A percentile compares a stretch with the other conserved stretches of the same genome.
These are phyloP conservation scores for Caenorhabditis plicata DNA, from an alignment of 2,888 invertebrate genomes.

Conservation along the genomic window DNA sequence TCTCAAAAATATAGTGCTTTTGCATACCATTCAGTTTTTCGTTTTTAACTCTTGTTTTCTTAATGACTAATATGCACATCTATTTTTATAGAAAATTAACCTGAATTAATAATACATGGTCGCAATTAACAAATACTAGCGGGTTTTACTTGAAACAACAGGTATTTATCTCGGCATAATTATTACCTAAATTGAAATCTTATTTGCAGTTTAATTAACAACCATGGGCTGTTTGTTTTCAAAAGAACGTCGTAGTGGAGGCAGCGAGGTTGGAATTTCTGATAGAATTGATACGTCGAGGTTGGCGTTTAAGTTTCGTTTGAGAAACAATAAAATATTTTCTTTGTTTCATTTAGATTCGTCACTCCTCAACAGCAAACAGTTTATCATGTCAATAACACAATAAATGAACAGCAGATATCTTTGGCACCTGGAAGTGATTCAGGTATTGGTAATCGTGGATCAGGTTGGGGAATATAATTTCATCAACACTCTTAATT, in stretches of 20 bases:
- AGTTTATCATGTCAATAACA: slow-evolving; percentile 18
- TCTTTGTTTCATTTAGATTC: slow-evolving; percentile 13
- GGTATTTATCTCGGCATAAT: no score
- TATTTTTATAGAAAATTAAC: no score
- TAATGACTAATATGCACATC: no score
- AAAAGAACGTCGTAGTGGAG: slow-evolving; percentile 29
- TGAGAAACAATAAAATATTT: not conserved
- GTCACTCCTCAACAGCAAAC: slow-evolving; percentile 19
- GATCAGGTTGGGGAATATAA: not conserved
- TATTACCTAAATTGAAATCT: no score
- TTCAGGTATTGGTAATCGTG: not conserved
- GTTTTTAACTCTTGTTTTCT: no score
- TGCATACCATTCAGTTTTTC: not conserved
- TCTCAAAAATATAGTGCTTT: not conserved
- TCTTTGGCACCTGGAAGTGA: slow-evolving; percentile 9
- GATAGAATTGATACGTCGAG: slow-evolving; percentile 20
- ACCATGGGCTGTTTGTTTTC: slow-evolving; percentile 35
- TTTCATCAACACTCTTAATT: not conserved
- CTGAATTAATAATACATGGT: no score
- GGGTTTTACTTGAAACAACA: no score
- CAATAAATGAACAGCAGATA: slow-evolving; percentile 7
- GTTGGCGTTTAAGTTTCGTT: not conserved
- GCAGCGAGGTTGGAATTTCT: slow-evolving; percentile 11
- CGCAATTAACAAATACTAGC: no score
- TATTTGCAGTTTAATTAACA: no score